These are phyloP conservation scores for Andricus curvator DNA, from an alignment of 2,888 invertebrate species.

Conservation along the genomic window DNA sequence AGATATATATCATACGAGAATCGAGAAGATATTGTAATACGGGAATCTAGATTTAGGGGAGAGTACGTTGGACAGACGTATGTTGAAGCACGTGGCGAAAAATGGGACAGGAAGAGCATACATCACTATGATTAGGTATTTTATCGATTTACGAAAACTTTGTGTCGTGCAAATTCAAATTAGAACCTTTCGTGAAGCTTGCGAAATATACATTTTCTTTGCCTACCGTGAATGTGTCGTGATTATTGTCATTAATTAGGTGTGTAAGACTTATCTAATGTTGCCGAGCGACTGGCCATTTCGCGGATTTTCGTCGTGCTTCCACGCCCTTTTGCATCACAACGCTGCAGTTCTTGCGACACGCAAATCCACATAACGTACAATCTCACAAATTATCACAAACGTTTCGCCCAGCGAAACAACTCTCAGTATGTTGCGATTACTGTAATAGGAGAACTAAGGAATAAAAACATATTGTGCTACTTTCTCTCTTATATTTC, in stretches of 20 bases:
- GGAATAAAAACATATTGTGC: constrained; percentile 70
- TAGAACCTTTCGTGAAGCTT: constrained; percentile 61
- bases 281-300: constrained; percentile 45
- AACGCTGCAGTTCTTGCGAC: constrained; percentile 2
- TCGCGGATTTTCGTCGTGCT: constrained; percentile 50
- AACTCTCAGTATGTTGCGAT: constrained; percentile 48
- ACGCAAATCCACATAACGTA: constrained; percentile 22
- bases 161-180: constrained; percentile 41
- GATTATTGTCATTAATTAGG: constrained; percentile 47
- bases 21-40: constrained; percentile 43
- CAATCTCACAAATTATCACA: constrained; percentile 46
- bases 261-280: constrained; percentile 46
- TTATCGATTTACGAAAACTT: constrained; percentile 57
- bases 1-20: constrained; percentile 41
- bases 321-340: constrained; percentile 20
- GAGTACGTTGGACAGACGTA: constrained; percentile 41
- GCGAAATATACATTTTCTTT: constrained; percentile 57
- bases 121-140: constrained; percentile 50
- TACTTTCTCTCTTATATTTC: constrained; percentile 58
- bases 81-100: constrained; percentile 54
- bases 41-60: constrained; percentile 33
- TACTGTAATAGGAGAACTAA: constrained; percentile 66
- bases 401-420: constrained; percentile 45
- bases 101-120: constrained; percentile 55
- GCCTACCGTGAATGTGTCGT: constrained; percentile 52